Evolutionary conservation across 2,888 invertebrate genomes (phyloP).

Genomic region (Philereme transversata): DNA sequence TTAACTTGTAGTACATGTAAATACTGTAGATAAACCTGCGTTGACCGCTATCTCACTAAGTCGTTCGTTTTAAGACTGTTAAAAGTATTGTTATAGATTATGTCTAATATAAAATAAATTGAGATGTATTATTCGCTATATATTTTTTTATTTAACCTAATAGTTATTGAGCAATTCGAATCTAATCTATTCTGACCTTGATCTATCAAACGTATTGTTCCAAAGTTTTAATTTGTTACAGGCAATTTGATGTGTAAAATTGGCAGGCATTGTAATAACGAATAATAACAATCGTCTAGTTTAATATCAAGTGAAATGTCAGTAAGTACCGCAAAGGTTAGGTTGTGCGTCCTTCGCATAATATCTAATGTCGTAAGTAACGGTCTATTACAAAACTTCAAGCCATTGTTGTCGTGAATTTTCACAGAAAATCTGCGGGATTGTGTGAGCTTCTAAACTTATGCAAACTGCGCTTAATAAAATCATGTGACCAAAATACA

Average conservation of each 20-base stretch:
- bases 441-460: slow-evolving; percentile 26
- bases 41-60: slow-evolving; percentile 77
- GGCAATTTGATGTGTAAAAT: slow-evolving; percentile 34
- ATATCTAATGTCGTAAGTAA: slow-evolving; percentile 35
- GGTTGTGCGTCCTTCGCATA: slow-evolving; percentile 45
- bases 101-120: slow-evolving; percentile 77
- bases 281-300: slow-evolving; percentile 24
- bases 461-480: slow-evolving; percentile 22
- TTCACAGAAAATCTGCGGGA: slow-evolving; percentile 37
- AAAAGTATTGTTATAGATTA: slow-evolving; percentile 80
- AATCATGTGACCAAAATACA: slow-evolving; percentile 24
- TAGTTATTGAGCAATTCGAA: slow-evolving; percentile 40
- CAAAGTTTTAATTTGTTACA: slow-evolving; percentile 35
- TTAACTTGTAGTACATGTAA: slow-evolving; percentile 51
- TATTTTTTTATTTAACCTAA: slow-evolving; percentile 28
- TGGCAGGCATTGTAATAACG: slow-evolving; percentile 38
- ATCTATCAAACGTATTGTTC: slow-evolving; percentile 41
- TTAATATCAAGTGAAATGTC: slow-evolving; percentile 47
- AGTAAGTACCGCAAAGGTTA: slow-evolving; percentile 46
- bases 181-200: slow-evolving; percentile 34
- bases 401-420: slow-evolving; percentile 46
- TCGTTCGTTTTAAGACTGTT: slow-evolving; percentile 83
- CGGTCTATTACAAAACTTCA: slow-evolving; percentile 46
- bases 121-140: slow-evolving; percentile 44
- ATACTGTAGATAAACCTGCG: slow-evolving; percentile 76